Evolutionary conservation across 2,888 invertebrate genomes (phyloP), one percentile per base, ranked within the genome.

Genomic region (Trissolcus japonicus): DNA sequence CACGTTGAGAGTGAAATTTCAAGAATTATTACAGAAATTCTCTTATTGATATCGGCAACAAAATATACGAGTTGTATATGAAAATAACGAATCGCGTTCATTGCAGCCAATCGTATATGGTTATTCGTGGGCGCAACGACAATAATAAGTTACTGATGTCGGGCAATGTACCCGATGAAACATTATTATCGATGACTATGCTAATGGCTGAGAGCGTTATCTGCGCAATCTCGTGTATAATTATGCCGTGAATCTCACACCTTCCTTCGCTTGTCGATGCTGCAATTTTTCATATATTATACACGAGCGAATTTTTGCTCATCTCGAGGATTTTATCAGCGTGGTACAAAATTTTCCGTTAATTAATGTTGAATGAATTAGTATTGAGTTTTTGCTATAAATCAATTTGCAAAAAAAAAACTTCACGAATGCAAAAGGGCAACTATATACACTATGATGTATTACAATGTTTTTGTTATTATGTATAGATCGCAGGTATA

Each of bases 161-260:
- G 72, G 46, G 65, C 73, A 74, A 59, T 53, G 69, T 51, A 71
- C 41, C 48, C 78, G 74, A 74, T 74, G 78, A 78, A 78, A 78
- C 78, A 71, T 78, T 78, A 74, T 78, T 78, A 78, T 78, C 78
- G 71, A 78, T 78, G 78, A 59, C 71, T 75, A 72, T 75, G 75
- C 68, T 75, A 78, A 78, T 78, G 75, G 71, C 56, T 61, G 54
- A 25, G 56, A 76, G 65, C 67, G 68, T 75, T 78, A 78, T 78
- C 74, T 69, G 59, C 41, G 78, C 75, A 72, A 76, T 72, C 75
- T 76, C 75, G 68, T 79, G 65, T 73, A 73, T 76, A 79, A 76
- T 75, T 79, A 79, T 62, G 68, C 68, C 72, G 68, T 69, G 75
- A 76, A 75, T 76, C 74, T 79, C 72, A 65, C 78, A 76, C 75